phyloP scores from a whole-genome alignment of 1,140 invertebrate genomes.

The Hydropsyche tenuis region DNA sequence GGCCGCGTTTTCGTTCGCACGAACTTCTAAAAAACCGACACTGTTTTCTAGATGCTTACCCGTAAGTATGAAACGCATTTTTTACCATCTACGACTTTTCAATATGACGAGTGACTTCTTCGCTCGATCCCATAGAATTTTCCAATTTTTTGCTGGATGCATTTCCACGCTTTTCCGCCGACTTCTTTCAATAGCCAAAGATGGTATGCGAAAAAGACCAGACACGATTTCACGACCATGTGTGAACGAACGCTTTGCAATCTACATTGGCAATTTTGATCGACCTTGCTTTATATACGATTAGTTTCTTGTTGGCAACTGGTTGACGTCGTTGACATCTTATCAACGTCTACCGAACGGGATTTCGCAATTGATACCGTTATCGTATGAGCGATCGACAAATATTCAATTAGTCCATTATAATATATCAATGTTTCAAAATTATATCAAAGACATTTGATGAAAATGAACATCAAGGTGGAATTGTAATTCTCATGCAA shows the following conservation, averaged over 20 bases:
- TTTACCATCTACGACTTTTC: background rate
- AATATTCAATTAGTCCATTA: too few relatives aligned
- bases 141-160: background rate
- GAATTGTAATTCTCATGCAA: too few relatives aligned
- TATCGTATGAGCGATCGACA: too few relatives aligned
- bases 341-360: too few relatives aligned
- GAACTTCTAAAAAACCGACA: background rate
- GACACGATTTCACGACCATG: conserved; percentile 16
- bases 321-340: too few relatives aligned
- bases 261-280: too few relatives aligned
- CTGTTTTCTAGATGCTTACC: background rate
- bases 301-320: too few relatives aligned
- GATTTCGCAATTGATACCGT: too few relatives aligned
- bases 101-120: background rate
- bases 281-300: conserved; percentile 14
- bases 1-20: conserved; percentile 18
- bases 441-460: too few relatives aligned
- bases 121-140: background rate
- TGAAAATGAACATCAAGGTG: too few relatives aligned
- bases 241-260: background rate
- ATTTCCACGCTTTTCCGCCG: background rate
- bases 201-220: background rate
- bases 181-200: background rate
- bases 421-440: too few relatives aligned
- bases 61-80: background rate